Evolutionary conservation across 1,140 invertebrate genomes (phyloP).

Genomic region (Atopsyche davidsoni): DNA sequence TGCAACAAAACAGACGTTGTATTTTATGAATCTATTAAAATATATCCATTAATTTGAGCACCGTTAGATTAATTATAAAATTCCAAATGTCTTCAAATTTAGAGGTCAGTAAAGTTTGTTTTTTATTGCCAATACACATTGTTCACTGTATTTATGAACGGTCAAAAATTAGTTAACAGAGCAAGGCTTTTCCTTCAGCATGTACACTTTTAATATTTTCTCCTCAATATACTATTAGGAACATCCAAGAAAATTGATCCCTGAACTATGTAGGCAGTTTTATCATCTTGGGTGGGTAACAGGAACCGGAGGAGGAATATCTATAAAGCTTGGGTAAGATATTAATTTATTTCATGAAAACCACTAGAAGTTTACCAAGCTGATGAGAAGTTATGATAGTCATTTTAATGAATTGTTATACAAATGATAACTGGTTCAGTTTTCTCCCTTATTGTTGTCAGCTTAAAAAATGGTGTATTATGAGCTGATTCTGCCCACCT

Average conservation of each 20-base stretch:
- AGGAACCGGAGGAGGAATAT: conserved; percentile 87
- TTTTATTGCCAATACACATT: background rate
- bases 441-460: background rate
- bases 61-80: background rate
- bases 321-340: conserved; percentile 73
- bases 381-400: conserved; percentile 8
- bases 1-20: background rate
- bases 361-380: background rate
- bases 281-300: conserved; percentile 94
- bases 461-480: background rate
- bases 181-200: background rate
- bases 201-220: background rate
- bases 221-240: conserved; percentile 44
- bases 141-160: background rate
- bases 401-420: background rate
- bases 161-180: background rate
- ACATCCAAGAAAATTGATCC: conserved; percentile 83
- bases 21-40: background rate
- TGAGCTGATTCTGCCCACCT: background rate
- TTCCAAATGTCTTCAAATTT: background rate
- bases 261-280: conserved; percentile 82
- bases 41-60: background rate
- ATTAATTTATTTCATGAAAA: conserved; percentile 3
- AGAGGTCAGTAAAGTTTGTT: background rate
- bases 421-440: background rate